Evolutionary conservation across 2,888 invertebrate genomes (phyloP), one percentile per base, ranked within the genome.

Genomic region (Troilus luridus): DNA sequence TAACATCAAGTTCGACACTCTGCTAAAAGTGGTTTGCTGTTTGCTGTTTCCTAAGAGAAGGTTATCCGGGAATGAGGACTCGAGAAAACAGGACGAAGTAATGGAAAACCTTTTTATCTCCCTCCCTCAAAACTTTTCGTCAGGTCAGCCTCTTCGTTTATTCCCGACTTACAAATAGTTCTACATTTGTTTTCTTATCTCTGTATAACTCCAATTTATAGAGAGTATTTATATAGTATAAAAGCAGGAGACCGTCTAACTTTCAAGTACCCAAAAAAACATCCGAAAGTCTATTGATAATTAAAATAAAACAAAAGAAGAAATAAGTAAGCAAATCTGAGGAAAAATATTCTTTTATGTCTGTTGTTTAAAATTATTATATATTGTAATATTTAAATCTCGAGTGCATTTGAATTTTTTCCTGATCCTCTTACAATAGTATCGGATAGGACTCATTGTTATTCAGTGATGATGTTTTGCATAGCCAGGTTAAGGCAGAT

Each of bases 401-500:
- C 17, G 1, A 72, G 14, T 72, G 14, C 14, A 72, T 72, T 27
- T 27, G 3, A 11, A 24, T 77, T 17, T 77, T 41, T 41, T 77
- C 41, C 27, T 77, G 17, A 27, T 19, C 72, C 8, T 41, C 0
- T 9, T 77, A 17, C 2, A 41, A 41, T 67, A 24, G 12, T 24
- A 67, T 77, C 41, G 24, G 19, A 72, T 24, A 27, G 12, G 12
- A 14, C 14, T 6, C 19, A 41, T 77, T 77, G 19, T 41, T 77
- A 77, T 77, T 77, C 72, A 77, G 72, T 77, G 67, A 27, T 67
- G 72, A 77, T 77, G 72, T 77, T 41, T 41, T 41, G 72, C 72
- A 77, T 77, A 19, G 17, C 7, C 72, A 41, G 41, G 72, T 77
- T 77, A 77, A 27, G 72, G 72, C 41, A 41, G 41, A 41, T 24